Conservation (phyloP, 2,888 invertebrate genomes). For the Altica lythri region DNA sequence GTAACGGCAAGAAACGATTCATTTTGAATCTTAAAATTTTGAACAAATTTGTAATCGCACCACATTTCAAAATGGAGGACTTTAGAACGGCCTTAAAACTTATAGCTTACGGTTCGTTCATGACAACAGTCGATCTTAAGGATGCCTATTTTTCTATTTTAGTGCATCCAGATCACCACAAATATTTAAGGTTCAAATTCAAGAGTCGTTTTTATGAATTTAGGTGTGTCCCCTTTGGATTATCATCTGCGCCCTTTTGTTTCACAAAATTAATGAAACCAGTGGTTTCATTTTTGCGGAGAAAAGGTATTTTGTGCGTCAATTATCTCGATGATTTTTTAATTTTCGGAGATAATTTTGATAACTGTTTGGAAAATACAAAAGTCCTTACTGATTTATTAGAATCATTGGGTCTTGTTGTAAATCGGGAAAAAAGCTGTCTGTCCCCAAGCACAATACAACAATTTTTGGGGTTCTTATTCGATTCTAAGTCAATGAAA, state of each 20-base stretch:
- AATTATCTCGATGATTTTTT: slow-evolving; percentile 34
- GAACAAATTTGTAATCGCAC: slow-evolving; percentile 2
- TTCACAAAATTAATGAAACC: slow-evolving; percentile 41
- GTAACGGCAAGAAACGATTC: slow-evolving; percentile 54
- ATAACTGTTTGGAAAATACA: no score
- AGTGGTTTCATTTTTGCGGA: slow-evolving; percentile 23
- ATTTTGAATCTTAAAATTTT: slow-evolving; percentile 13
- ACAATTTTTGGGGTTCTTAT: slow-evolving; percentile 5
- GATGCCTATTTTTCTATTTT: slow-evolving; percentile 8
- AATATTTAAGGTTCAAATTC: slow-evolving; percentile 10
- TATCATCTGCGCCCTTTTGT: slow-evolving; percentile 3
- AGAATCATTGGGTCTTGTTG: no score
- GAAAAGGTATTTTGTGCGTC: slow-evolving; percentile 22
- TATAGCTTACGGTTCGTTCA: slow-evolving; percentile 1
- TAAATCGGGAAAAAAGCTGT: background rate
- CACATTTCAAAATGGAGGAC: slow-evolving; percentile 16
- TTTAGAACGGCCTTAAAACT: slow-evolving; percentile 9
- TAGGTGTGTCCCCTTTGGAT: slow-evolving; percentile 13
- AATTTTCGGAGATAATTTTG: slow-evolving; percentile 9
- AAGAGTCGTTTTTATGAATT: slow-evolving; percentile 9
- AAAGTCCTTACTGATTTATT: no score
- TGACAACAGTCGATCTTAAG: slow-evolving; percentile 13
- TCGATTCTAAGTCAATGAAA: background rate
- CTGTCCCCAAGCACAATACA: background rate
- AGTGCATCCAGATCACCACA: background rate